Percentiles rank a stretch among this genome's conserved stretches.
These are phyloP conservation scores for Drosophila phalerata DNA, from an alignment of 2,888 invertebrate genomes.

Conservation along the genomic window DNA sequence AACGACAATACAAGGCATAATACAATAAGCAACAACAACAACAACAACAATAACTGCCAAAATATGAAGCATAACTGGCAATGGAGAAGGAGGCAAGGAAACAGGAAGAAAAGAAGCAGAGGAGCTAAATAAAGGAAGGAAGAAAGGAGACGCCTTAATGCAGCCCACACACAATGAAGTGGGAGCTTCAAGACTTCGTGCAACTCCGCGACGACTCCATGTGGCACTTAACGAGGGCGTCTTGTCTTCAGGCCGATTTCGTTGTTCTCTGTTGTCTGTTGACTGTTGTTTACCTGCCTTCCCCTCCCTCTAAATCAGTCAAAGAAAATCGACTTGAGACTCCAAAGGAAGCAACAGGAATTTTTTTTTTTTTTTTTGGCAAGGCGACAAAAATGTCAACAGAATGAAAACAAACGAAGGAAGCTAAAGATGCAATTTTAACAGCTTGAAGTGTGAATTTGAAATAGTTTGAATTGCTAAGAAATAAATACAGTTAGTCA, in stretches of 20 bases:
- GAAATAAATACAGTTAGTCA: too few species aligned
- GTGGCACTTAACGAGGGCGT: slow-evolving; percentile 53
- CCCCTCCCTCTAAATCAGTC: slow-evolving; percentile 19
- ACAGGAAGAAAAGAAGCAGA: background rate
- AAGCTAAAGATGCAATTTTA: background rate
- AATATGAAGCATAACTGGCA: slow-evolving; percentile 35
- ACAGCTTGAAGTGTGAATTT: background rate
- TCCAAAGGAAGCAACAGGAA: slow-evolving; percentile 23
- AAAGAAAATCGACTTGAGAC: slow-evolving; percentile 26
- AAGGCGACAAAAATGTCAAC: slow-evolving; percentile 42
- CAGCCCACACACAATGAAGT: slow-evolving; percentile 42
- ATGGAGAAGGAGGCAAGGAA: background rate
- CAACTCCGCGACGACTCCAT: slow-evolving; percentile 3
- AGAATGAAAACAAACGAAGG: background rate
- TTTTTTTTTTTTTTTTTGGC: background rate
- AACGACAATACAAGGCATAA: slow-evolving; percentile 65
- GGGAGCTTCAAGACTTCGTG: background rate
- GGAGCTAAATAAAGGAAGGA: background rate
- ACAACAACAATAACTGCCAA: slow-evolving; percentile 38
- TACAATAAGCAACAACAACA: slow-evolving; percentile 62
- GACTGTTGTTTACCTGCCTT: background rate
- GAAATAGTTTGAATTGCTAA: background rate
- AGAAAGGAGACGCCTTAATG: slow-evolving; percentile 25
- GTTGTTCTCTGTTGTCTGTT: background rate
- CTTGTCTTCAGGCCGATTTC: slow-evolving; percentile 35